Conservation (phyloP, 2,113 vertebrate genomes). For the Callithrix jacchus region DNA sequence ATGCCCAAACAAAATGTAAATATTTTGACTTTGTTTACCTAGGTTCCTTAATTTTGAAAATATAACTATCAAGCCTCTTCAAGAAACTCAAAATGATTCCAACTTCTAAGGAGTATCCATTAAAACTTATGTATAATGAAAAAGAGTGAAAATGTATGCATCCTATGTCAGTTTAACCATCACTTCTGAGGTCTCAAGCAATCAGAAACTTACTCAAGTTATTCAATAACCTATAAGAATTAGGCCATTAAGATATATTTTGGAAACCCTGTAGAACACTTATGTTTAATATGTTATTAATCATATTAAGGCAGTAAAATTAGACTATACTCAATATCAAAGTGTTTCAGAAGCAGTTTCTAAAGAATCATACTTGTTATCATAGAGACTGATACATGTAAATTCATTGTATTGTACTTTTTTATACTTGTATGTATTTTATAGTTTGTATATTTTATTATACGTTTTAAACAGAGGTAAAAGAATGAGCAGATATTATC, state of each 20-base stretch:
- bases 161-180: constrained; percentile 25
- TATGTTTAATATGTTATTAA: constrained; percentile 12
- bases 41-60: constrained; percentile 63
- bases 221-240: constrained; percentile 37
- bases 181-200: constrained; percentile 49
- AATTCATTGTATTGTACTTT: constrained; percentile 33
- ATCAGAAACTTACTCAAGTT: constrained; percentile 38
- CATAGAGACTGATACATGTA: constrained; percentile 24
- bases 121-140: constrained; percentile 49
- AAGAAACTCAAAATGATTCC: constrained; percentile 55
- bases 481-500: constrained; percentile 32
- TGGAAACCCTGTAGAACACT: constrained; percentile 28
- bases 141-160: constrained; percentile 23
- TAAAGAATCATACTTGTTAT: constrained; percentile 44
- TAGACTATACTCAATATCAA: background rate
- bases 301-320: constrained; percentile 36
- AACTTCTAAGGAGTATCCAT: constrained; percentile 50
- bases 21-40: constrained; percentile 59
- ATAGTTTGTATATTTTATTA: constrained; percentile 13
- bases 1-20: constrained; percentile 50
- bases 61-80: background rate
- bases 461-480: background rate
- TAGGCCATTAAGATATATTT: constrained; percentile 41
- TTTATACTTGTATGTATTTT: constrained; percentile 28
- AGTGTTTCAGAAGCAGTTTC: constrained; percentile 19